Base-by-base conservation (phyloP, 2,113 vertebrate species). In the Chlorocebus sabaeus region DNA sequence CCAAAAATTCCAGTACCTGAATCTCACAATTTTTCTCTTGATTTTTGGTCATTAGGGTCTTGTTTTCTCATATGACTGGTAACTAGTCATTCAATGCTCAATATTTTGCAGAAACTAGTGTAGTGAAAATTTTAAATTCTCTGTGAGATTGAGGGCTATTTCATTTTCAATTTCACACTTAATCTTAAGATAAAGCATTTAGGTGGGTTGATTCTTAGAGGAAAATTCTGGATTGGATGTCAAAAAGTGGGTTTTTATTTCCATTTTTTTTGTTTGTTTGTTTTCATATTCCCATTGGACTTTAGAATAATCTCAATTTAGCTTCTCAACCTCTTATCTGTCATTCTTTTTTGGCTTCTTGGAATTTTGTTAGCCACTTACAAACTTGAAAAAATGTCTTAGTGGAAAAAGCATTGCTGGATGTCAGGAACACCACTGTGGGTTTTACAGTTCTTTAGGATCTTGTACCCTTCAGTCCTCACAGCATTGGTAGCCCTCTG, bases 401-500 rank as follows among this genome's bases (percentile, higher is more conserved):
- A 20, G 14, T 75, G 90, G 48, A 16, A 67, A 43, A 82, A 87
- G 10, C 9, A 4, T 20, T 87, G 12, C 18, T 25, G 5, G 18
- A n/a, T 59, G 2, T 38, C 17, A n/a, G 27, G 68, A 23, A 50
- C 14, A 7, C 35, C 4, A 11, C 23, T n/a, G 9, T n/a, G 3
- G 8, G 10, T 40, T 70, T 40, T 14, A 17, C n/a, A 9, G 13
- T 11, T n/a, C 0, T 68, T 57, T 76, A 75, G 32, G 30, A 23
- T 68, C 45, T 18, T 11, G 12, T 8, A 6, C 27, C 17, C 18
- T n/a, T 6, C 73, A 17, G 12, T 55, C n/a, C n/a, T 32, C 18
- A 35, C 0, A 68, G 45, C 23, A 18, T 40, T 1, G 5, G 8
- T 35, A 6, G 20, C 12, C 32, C 4, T 38, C 30, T 9, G 18